Conservation (phyloP, 2,888 invertebrate genomes). For the Morpho deidamia region DNA sequence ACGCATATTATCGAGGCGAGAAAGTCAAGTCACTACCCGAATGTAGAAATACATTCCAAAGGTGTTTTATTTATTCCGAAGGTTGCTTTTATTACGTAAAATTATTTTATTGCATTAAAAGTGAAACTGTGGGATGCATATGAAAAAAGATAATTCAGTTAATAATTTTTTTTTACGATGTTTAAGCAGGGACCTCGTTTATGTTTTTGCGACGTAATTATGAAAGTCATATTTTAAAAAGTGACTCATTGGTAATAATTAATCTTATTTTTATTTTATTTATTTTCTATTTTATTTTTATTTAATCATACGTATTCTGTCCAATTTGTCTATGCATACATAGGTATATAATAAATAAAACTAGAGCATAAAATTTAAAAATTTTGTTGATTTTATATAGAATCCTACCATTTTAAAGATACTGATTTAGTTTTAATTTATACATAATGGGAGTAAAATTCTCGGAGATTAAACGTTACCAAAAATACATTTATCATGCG, state of each 20-base stretch:
- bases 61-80: constrained; percentile 12
- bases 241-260: not conserved
- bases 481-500: no score
- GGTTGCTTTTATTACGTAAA: constrained; percentile 15
- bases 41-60: constrained; percentile 31
- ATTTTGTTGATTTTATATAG: no score
- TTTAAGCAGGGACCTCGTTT: not conserved
- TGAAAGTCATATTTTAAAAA: not conserved
- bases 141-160: constrained; percentile 4
- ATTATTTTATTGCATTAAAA: constrained; percentile 11
- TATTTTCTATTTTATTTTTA: no score
- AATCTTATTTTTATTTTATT: not conserved
- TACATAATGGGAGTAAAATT: no score
- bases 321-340: no score
- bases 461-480: no score
- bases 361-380: no score
- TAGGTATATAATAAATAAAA: no score
- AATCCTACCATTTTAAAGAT: no score
- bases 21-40: constrained; percentile 46
- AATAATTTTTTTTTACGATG: not conserved
- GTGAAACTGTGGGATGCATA: constrained; percentile 5
- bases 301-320: no score
- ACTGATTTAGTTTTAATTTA: no score
- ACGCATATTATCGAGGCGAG: constrained; percentile 46
- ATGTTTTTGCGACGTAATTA: not conserved